Evolutionary conservation across 2,888 invertebrate species (phyloP).

Genomic region (Agriopis marginaria): DNA sequence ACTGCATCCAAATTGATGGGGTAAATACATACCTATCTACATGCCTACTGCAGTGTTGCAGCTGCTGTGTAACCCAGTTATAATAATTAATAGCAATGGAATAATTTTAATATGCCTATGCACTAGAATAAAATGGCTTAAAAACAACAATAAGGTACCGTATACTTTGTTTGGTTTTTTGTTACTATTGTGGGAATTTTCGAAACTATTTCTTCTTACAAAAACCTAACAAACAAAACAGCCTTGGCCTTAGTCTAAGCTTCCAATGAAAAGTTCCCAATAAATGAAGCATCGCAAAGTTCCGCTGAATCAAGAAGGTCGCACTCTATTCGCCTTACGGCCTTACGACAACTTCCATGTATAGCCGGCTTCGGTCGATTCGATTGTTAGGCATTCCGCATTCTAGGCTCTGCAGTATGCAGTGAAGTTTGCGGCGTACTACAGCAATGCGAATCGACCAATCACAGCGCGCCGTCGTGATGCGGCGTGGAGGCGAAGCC

Average conservation of each 20-base stretch:
- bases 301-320: conserved; percentile 19
- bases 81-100: background rate
- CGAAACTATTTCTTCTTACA: background rate
- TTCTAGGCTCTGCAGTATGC: conserved; percentile 45
- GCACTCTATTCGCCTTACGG: conserved; percentile 12
- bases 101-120: background rate
- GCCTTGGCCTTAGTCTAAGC: background rate
- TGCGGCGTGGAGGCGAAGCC: conserved; percentile 79
- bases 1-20: conserved; percentile 16
- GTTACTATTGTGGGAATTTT: background rate
- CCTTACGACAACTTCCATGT: conserved; percentile 23
- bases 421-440: conserved; percentile 67
- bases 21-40: background rate
- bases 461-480: conserved; percentile 60
- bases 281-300: conserved; percentile 1
- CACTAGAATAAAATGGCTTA: no score
- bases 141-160: no score
- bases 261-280: background rate
- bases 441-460: conserved; percentile 58
- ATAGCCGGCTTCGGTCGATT: conserved; percentile 52
- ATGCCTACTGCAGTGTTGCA: background rate
- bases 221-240: background rate
- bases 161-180: background rate
- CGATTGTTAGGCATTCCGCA: conserved; percentile 49
- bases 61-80: background rate